Evolutionary conservation across 2,888 invertebrate species (phyloP).

Genomic region (Calameuta filiformis): DNA sequence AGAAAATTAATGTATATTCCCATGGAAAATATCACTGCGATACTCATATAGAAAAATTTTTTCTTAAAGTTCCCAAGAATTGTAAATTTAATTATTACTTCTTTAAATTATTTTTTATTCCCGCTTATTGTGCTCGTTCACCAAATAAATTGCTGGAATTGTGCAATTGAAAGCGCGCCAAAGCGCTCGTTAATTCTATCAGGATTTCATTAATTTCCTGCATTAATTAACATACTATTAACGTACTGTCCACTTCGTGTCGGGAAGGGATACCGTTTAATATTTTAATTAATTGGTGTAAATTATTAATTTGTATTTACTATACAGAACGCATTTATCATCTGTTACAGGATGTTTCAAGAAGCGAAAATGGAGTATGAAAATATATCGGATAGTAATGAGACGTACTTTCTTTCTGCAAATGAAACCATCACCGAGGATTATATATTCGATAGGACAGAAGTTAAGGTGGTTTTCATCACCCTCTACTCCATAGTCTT

Average conservation of each 20-base stretch:
- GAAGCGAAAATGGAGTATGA: slow-evolving; percentile 1
- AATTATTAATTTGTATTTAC: not conserved
- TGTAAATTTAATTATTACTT: no score
- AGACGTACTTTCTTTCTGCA: slow-evolving; percentile 16
- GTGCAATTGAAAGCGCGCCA: not conserved
- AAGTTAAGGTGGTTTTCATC: slow-evolving; percentile 80
- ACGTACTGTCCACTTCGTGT: not conserved
- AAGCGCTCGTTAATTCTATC: not conserved
- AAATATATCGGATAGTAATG: slow-evolving; percentile 31
- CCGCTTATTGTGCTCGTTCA: not conserved
- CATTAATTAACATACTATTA: not conserved
- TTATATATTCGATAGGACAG: slow-evolving; percentile 80
- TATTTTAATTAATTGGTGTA: not conserved
- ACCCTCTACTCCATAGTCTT: slow-evolving; percentile 82
- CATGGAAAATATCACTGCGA: not conserved
- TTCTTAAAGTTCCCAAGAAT: no score
- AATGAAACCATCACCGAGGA: slow-evolving; percentile 66
- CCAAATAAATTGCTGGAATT: not conserved
- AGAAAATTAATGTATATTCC: not conserved
- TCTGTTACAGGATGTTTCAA: not conserved
- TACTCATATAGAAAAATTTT: no score
- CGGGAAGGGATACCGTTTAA: not conserved
- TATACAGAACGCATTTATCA: not conserved
- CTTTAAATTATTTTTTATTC: not conserved
- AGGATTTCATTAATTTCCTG: not conserved